Percentiles rank a stretch among this genome's conserved stretches.
phyloP scores from a whole-genome alignment of 2,888 invertebrate species.

The Dioctria rufipes region DNA sequence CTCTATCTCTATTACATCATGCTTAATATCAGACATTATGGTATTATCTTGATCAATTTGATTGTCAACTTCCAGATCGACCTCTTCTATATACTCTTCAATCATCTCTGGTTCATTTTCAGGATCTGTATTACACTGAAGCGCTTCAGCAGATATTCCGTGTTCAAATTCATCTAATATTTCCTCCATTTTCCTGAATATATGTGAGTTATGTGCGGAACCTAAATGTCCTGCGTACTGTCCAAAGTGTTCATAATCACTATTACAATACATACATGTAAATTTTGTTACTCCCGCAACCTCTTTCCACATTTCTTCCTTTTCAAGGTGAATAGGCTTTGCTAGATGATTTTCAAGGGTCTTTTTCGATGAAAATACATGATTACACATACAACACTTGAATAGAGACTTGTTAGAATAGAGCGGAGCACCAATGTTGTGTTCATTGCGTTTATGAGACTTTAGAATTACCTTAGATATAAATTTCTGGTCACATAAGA shows the following conservation, averaged over 20 bases:
- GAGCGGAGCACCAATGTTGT: not conserved
- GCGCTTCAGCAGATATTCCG: not conserved
- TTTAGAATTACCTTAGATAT: not conserved
- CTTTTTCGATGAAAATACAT: not conserved
- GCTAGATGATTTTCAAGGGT: not conserved
- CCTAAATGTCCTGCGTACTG: not conserved
- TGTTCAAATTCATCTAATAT: conserved; percentile 11
- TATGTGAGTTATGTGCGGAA: not conserved
- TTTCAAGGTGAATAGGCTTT: not conserved
- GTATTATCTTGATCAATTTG: no score
- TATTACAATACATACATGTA: not conserved
- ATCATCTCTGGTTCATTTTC: not conserved
- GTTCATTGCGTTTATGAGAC: not conserved
- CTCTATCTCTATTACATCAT: no score
- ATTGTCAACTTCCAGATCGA: no score
- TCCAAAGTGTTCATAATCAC: not conserved
- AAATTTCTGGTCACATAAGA: conserved; percentile 1
- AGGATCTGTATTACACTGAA: not conserved
- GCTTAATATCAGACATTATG: no score
- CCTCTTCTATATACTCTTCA: not conserved
- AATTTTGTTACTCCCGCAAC: not conserved
- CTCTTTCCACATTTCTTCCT: not conserved
- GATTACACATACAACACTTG: not conserved
- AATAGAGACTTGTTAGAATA: not conserved
- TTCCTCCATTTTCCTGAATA: not conserved